Base-by-base conservation (phyloP, 2,113 vertebrate species). In the Corydoras maculifer region DNA sequence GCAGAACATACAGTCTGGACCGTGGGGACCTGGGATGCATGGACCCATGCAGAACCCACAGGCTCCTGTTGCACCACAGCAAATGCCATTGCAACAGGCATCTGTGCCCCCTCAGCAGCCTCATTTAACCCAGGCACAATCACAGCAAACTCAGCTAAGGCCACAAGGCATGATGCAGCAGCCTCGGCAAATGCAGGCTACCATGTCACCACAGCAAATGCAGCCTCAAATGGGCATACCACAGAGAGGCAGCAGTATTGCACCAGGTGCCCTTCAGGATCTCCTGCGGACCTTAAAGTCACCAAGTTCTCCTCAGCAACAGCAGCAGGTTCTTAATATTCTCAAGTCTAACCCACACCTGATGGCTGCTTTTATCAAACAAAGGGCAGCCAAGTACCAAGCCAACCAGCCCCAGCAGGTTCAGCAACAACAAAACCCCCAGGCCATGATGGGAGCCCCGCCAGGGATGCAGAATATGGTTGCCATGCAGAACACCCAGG, bases 321-420 rank as follows among this genome's bases (percentile, higher is more conserved):
- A 99, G 4, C 97, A 98, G 84, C 95, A 99, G 83, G 97, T 99
- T 80, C 93, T 99, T 68, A 98, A 97, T 62, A 98, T 98, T 79
- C 92, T 98, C 65, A 99, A 99, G 78, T 98, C 96, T 35, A 99
- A 99, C 86, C 97, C 97, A 4, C 97, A 99, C 86, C 91, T 99
- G 55, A 99, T 99, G 97, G 97, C 97, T 51, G 97, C 97, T 81
- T 99, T 99, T 83, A 99, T 98, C 84, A 99, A 99, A 87, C 97
- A 99, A 87, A 87, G 97, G 85, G 97, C 97, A 0, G 94, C 95
- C 72, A 98, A 97, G 86, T 99, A 98, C 13, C 94, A 94, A 70
- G 95, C 95, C 35, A 98, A 86, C 79, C 95, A 99, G 87, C 93
- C 94, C 0, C 91, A 43, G 35, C 35, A 43, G 35, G 35, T 43